phyloP scores from a whole-genome alignment of 2,888 invertebrate genomes.

The Leptopterna dolabrata region DNA sequence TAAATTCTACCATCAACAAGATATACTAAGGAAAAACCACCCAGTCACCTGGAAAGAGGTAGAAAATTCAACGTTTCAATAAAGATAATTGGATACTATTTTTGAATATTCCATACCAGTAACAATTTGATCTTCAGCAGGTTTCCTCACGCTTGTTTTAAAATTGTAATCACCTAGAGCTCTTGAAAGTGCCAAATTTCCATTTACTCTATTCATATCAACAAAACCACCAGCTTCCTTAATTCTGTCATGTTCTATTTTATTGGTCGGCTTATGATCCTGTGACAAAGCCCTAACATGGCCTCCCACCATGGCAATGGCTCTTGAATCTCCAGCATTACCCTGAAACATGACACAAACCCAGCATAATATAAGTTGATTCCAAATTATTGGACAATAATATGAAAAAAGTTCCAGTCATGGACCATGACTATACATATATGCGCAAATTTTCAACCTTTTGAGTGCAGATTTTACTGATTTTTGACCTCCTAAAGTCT shows the following conservation, averaged over 20 bases:
- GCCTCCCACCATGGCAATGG: constrained; percentile 89
- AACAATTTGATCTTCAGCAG: constrained; percentile 95
- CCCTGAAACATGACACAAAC: constrained; percentile 70
- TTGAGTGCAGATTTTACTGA: too few species aligned
- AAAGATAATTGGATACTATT: not conserved
- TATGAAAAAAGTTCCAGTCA: too few species aligned
- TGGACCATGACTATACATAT: too few species aligned
- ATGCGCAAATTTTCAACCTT: too few species aligned
- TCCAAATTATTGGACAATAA: not conserved
- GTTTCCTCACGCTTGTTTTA: constrained; percentile 87
- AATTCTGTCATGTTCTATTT: constrained; percentile 88
- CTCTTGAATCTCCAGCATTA: constrained; percentile 97
- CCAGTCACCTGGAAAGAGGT: too few species aligned
- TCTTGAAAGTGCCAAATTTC: constrained; percentile 93
- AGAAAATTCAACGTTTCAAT: too few species aligned
- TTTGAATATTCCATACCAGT: constrained; percentile 75
- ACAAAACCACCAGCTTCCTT: constrained; percentile 97
- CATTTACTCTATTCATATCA: constrained; percentile 97
- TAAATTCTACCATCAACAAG: too few species aligned
- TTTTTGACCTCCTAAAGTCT: too few species aligned
- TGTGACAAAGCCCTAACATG: constrained; percentile 80
- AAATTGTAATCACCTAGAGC: constrained; percentile 98
- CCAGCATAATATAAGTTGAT: not conserved
- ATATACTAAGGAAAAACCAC: too few species aligned
- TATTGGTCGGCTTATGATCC: constrained; percentile 97